A percentile compares a stretch with the other conserved stretches of the same genome.
Evolutionary conservation across 2,888 invertebrate species (phyloP).

Genomic region (Orthosia cruda): DNA sequence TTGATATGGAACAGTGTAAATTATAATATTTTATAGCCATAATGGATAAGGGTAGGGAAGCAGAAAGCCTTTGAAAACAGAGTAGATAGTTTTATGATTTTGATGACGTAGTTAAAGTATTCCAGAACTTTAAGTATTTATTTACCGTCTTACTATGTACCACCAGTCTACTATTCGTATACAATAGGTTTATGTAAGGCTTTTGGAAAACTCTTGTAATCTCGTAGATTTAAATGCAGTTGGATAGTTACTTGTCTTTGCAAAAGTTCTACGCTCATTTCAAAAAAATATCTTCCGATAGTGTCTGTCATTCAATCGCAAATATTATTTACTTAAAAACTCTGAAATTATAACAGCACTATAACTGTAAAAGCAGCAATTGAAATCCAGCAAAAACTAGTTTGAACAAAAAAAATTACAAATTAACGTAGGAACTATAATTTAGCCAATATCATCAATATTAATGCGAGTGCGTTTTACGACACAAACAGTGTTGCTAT

Average conservation of each 20-base stretch:
- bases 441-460: conserved; percentile 50
- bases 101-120: neutral
- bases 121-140: neutral
- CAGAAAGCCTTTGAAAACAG: no score
- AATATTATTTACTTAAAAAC: neutral
- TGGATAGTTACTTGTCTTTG: neutral
- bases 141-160: no score
- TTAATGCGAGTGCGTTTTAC: conserved; percentile 49
- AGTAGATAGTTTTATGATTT: no score
- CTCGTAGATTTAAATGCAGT: neutral
- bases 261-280: neutral
- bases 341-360: neutral
- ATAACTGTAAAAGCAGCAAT: neutral
- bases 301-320: no score
- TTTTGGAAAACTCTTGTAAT: neutral
- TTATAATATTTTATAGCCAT: no score
- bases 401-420: conserved; percentile 3
- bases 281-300: no score
- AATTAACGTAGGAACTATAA: conserved; percentile 2
- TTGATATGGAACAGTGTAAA: neutral
- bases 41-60: no score
- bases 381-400: conserved; percentile 13
- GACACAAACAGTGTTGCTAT: conserved; percentile 31
- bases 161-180: no score
- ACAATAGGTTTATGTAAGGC: neutral